Percentiles rank a stretch among this genome's conserved stretches.
Evolutionary conservation across 1,140 invertebrate species (phyloP).

Genomic region (Drosophila parvula): DNA sequence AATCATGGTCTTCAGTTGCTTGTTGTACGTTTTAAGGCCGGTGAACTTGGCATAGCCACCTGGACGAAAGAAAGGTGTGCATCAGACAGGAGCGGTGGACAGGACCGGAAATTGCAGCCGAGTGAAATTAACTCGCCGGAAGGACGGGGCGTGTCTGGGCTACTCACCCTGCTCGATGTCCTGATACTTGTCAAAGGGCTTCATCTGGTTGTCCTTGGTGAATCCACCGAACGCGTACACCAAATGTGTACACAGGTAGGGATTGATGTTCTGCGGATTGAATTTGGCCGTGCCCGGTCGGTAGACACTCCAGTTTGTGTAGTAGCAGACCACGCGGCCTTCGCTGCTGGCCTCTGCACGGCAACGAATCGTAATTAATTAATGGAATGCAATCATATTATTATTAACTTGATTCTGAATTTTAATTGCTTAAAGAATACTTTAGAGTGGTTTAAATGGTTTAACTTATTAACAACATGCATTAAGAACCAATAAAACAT

Average conservation of each 20-base stretch:
- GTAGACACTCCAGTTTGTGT: constrained; percentile 97
- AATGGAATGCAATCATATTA: neutral
- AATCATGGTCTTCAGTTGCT: constrained; percentile 94
- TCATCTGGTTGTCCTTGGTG: constrained; percentile 94
- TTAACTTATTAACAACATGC: neutral
- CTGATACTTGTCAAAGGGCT: constrained; percentile 97
- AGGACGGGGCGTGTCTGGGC: constrained; percentile 56
- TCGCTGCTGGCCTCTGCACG: constrained; percentile 79
- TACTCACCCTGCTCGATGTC: constrained; percentile 95
- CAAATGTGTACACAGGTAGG: constrained; percentile 97
- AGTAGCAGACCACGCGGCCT: constrained; percentile 94
- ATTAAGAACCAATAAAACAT: neutral
- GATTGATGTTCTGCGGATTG: constrained; percentile 97
- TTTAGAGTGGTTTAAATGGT: neutral
- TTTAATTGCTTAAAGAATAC: neutral
- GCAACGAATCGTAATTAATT: neutral
- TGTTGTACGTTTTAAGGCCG: constrained; percentile 96
- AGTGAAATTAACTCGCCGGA: constrained; percentile 48
- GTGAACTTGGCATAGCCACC: constrained; percentile 98
- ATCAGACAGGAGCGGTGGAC: neutral
- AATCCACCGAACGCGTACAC: constrained; percentile 97
- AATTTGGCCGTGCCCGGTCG: constrained; percentile 94
- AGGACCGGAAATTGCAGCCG: constrained; percentile 62
- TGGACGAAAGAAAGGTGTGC: constrained; percentile 75
- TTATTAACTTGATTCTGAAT: neutral